phyloP scores from a whole-genome alignment of 1,140 invertebrate species.

The Hycleus phaleratus region DNA sequence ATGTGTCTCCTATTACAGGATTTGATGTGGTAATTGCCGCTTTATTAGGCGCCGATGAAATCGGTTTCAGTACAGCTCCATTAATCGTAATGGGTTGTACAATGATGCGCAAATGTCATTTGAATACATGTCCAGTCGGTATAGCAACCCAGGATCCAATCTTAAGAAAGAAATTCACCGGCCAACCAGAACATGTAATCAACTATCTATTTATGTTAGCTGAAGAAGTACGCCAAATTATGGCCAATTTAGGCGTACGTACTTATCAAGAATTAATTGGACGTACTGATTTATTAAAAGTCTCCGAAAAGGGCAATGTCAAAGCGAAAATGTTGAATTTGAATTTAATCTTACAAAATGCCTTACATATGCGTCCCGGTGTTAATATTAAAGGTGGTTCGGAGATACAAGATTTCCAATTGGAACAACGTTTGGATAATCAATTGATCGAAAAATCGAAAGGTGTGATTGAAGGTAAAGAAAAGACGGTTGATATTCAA shows the following conservation, averaged over 20 bases:
- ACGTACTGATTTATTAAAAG: slow-evolving; percentile 80
- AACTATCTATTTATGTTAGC: slow-evolving; percentile 97
- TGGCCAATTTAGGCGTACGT: slow-evolving; percentile 85
- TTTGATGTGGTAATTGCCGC: slow-evolving; percentile 97
- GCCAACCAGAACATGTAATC: slow-evolving; percentile 95
- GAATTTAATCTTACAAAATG: slow-evolving; percentile 78
- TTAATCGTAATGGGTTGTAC: slow-evolving; percentile 96
- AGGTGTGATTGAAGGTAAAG: slow-evolving; percentile 65
- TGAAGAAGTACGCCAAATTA: slow-evolving; percentile 85
- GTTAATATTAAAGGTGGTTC: slow-evolving; percentile 89
- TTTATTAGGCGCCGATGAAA: slow-evolving; percentile 93
- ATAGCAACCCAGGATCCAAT: slow-evolving; percentile 97
- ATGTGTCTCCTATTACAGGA: slow-evolving; percentile 44
- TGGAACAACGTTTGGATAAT: slow-evolving; percentile 85
- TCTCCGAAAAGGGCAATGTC: slow-evolving; percentile 48
- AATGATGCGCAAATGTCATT: slow-evolving; percentile 99
- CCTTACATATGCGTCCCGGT: slow-evolving; percentile 78
- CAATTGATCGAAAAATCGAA: slow-evolving; percentile 67
- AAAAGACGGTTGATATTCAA: slow-evolving; percentile 61
- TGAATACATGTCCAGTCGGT: slow-evolving; percentile 98
- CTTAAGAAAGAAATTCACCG: slow-evolving; percentile 92
- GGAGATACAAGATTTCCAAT: slow-evolving; percentile 79
- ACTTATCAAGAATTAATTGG: slow-evolving; percentile 79
- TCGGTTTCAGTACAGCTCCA: slow-evolving; percentile 97
- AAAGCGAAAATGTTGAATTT: slow-evolving; percentile 87